phyloP scores from a whole-genome alignment of 2,888 invertebrate genomes.

The Boloria selene region DNA sequence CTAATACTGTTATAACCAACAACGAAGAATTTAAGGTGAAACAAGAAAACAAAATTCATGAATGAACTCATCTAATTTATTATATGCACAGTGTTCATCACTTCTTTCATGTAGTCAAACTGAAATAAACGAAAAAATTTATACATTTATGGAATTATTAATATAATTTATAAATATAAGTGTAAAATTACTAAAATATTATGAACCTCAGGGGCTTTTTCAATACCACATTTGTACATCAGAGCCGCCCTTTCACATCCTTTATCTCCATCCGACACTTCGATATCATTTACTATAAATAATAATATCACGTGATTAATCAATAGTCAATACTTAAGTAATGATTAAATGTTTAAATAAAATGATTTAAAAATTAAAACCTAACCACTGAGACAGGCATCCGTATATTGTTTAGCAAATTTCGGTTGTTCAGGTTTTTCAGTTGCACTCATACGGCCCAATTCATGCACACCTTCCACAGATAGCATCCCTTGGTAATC shows the following conservation, averaged over 20 bases:
- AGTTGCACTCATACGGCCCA: conserved; percentile 55
- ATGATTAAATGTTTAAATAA: no score
- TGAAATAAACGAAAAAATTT: conserved; percentile 1
- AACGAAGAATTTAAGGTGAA: no score
- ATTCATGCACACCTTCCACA: conserved; percentile 56
- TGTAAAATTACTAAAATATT: background rate
- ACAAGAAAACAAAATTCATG: no score
- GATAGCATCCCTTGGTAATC: conserved; percentile 64
- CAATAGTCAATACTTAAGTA: background rate
- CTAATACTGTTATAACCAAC: no score
- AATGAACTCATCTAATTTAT: no score
- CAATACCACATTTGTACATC: conserved; percentile 55
- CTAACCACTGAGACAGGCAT: conserved; percentile 66
- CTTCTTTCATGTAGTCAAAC: conserved; percentile 18
- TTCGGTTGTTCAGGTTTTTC: conserved; percentile 56
- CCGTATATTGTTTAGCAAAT: conserved; percentile 58
- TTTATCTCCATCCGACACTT: conserved; percentile 53
- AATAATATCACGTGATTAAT: background rate
- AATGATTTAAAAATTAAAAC: background rate
- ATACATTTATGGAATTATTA: no score
- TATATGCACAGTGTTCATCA: no score
- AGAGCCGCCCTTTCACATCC: conserved; percentile 64
- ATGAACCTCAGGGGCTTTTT: conserved; percentile 53
- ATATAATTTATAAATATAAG: background rate
- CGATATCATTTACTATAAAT: conserved; percentile 51